These are phyloP conservation scores for Nanorana parkeri DNA, from an alignment of 2,113 vertebrate genomes.

Conservation along the genomic window DNA sequence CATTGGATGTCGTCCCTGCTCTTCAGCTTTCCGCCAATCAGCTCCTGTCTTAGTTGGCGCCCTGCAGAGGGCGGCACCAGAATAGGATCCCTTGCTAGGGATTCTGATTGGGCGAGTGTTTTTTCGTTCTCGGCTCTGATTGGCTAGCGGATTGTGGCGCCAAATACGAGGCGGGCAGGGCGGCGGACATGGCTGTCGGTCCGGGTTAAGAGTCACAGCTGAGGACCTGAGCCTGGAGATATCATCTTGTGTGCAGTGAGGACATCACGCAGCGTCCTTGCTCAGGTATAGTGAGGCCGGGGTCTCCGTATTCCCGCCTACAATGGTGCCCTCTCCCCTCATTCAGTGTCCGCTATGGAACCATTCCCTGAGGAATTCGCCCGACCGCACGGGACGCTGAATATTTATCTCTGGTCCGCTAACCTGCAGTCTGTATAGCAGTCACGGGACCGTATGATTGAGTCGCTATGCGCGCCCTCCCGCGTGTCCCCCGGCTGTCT, in stretches of 20 bases:
- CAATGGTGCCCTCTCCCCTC: not conserved
- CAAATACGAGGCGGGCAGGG: constrained; percentile 42
- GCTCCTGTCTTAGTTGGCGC: not conserved
- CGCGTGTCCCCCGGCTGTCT: too few species aligned
- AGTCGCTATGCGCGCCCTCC: too few species aligned
- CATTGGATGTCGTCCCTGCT: not conserved
- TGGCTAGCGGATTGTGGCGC: constrained; percentile 4
- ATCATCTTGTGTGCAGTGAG: not conserved
- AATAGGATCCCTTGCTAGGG: not conserved
- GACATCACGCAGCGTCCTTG: too few species aligned
- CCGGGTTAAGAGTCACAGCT: not conserved
- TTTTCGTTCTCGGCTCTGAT: constrained; percentile 19
- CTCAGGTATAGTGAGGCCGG: too few species aligned
- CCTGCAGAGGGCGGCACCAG: not conserved
- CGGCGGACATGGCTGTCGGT: not conserved
- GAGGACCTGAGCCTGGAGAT: not conserved
- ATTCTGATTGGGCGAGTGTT: not conserved
- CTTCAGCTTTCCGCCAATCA: not conserved
- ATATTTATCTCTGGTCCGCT: not conserved
- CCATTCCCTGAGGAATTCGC: not conserved
- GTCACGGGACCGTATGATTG: not conserved
- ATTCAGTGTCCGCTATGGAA: not conserved
- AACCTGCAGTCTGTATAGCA: not conserved
- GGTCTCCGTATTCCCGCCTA: too few species aligned
- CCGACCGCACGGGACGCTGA: not conserved